Evolutionary conservation across 2,797 vertebrate genomes (phyloP), one percentile per base, ranked within the genome.

Genomic region (Trichosurus vulpecula): DNA sequence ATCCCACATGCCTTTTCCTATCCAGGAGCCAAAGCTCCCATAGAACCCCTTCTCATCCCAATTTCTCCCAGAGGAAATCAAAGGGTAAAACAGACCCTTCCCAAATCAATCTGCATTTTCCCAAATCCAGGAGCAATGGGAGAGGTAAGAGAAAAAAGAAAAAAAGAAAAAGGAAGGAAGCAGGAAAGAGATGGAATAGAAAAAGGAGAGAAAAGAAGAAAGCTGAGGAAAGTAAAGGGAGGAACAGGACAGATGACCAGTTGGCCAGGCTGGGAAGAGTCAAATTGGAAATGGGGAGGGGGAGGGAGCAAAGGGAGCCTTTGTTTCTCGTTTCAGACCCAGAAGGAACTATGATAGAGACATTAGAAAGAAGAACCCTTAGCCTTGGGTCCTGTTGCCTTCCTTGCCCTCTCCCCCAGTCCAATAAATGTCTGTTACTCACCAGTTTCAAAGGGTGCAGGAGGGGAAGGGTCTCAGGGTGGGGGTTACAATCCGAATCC

Each of bases 401-500:
- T 0, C 53, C 93, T 90, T 4, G 1, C 94, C 53, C 5, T 1
- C 90, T 0, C 55, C 96, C 0, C 0, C 66, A 4, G 41, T 0
- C 0, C 92, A 91, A 92, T 91, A 90, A 6, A n/a, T 52, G 54
- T 0, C 0, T 0, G 1, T 41, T 98, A 98, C 99, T 99, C 96
- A 99, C 98, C 19, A 52, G 96, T 74, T 0, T 90, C 35, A 56
- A 57, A 74, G 91, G 58, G 92, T 0, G 0, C 4, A n/a, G 95
- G 92, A 90, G 90, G 4, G 29, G 0, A 1, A 6, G 22, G 47
- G 94, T 95, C 57, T 91, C 53, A 14, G 19, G 30, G 52, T 96
- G 11, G 95, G 96, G 87, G 90, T 95, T 94, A 95, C 35, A 6
- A 91, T 96, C 96, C 94, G 96, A 66, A 74, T 96, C 57, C 81